A percentile compares a stretch with the other conserved stretches of the same genome.
phyloP scores from a whole-genome alignment of 2,888 invertebrate species.

The Diarsia brunnea region DNA sequence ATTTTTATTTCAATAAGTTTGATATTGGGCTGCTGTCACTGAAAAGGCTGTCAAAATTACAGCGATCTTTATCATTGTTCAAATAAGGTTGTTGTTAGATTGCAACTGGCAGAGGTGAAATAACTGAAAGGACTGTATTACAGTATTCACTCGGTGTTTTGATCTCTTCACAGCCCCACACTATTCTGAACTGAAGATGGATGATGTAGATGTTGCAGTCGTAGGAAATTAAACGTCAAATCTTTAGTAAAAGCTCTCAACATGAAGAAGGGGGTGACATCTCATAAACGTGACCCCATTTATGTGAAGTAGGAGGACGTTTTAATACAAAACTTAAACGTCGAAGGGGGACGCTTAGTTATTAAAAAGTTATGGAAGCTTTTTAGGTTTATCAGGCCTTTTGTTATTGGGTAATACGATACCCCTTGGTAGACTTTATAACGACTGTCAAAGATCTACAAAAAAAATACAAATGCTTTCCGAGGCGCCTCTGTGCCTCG shows the following conservation, averaged over 20 bases:
- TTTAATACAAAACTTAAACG: conserved; percentile 1
- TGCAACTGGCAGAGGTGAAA: not conserved
- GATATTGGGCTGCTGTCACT: not conserved
- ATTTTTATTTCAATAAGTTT: not conserved
- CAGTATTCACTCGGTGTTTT: not conserved
- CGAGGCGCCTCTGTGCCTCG: no score
- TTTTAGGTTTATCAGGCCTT: not conserved
- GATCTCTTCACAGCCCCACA: not conserved
- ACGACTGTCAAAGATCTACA: no score
- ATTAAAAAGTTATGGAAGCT: not conserved
- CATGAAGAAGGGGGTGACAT: conserved; percentile 9
- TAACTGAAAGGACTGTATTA: not conserved
- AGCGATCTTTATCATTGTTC: not conserved
- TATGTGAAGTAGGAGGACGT: not conserved
- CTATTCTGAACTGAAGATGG: not conserved
- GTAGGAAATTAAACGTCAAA: conserved; percentile 44
- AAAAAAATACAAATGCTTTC: no score
- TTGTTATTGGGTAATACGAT: no score
- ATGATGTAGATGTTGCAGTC: not conserved
- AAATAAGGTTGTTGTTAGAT: not conserved
- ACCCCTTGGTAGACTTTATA: no score
- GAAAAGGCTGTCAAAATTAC: not conserved
- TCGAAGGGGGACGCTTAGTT: conserved; percentile 2
- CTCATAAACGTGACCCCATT: conserved; percentile 28
- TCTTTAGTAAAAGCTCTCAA: not conserved